Evolutionary conservation across 2,797 vertebrate species (phyloP), one percentile per base, ranked within the genome.

Genomic region (Eulemur rubriventer): DNA sequence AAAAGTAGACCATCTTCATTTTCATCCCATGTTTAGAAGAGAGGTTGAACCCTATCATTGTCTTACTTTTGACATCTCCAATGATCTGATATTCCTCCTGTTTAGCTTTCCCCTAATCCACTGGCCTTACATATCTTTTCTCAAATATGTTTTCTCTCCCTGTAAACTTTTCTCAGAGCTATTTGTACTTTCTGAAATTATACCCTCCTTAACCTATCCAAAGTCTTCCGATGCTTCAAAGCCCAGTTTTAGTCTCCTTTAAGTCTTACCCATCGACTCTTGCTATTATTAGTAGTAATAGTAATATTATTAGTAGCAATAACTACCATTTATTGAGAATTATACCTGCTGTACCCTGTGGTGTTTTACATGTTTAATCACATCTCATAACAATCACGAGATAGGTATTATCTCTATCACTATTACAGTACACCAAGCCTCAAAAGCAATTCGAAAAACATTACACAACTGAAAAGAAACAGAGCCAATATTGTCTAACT

Each of bases 401-500:
- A 75, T 81, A 41, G 22, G 38, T 46, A 52, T 59, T 65, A 87
- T 94, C 50, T n/a, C 30, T 57, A 22, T 12, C 24, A 16, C 7
- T 67, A 28, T 38, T n/a, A 50, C 13, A 73, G 20, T 59, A 95
- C 87, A 91, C 18, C 26, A 41, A 73, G 11, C 18, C 6, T 83
- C 76, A 91, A 82, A 95, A 67, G 26, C 28, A 91, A 88, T 94
- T 33, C 67, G 30, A 14, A 84, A 72, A 95, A 41, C 43, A 79
- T 95, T 67, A 35, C 10, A 50, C 26, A 75, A 52, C 50, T 52
- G 95, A 63, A 93, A 81, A 93, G 11, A 75, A 93, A 9, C 38
- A 43, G 24, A 57, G 65, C 41, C 55, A 73, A 65, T 28, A 20
- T 30, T 78, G 35, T 14, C 30, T 13, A 59, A 52, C 61, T 88